Base-by-base conservation (phyloP, 1,140 invertebrate species). In the Bombus picipes region DNA sequence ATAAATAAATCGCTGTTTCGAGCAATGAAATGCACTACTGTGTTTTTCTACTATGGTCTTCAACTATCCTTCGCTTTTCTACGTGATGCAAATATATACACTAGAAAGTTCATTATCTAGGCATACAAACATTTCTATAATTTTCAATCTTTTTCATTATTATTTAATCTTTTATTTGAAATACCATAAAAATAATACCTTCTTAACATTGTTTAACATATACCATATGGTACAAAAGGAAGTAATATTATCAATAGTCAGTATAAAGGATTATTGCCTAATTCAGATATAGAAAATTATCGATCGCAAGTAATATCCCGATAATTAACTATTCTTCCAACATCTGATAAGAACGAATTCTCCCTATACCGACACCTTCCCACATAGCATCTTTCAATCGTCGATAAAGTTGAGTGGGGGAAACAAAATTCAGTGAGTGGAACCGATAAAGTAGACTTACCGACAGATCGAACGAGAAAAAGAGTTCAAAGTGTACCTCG, bases 401-500 rank as follows among this genome's bases (percentile, higher is more conserved):
- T 41, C 77, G 28, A 47, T 34, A 53, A 37, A 53, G 59, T 47
- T 10, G 74, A n/a, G 9, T 8, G 10, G 5, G 5, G 3, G 1
- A 28, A 25, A 47, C 25, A 32, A 18, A 43, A 22, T 72, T 9
- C 37, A 34, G 2, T 25, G 25, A 13, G 53, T 8, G 25, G 5
- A 43, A 57, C 37, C 39, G 13, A 68, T 34, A 28, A 43, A 4
- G 10, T 13, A 12, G 75, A 53, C 18, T 80, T 85, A 80, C 66
- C 77, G 47, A 25, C n/a, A 32, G 65, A 3, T 43, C n/a, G 28
- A 34, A 34, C 28, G 39, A 5, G n/a, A 32, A 47, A 62, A 25
- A 62, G 73, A 15, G n/a, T 65, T n/a, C 59, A 18, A 68, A 73
- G 76, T 43, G 39, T 93, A 96, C 47, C 47, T 53, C 47, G 18